These are phyloP conservation scores for Fabriciana adippe DNA, from an alignment of 2,888 invertebrate genomes.

Conservation along the genomic window DNA sequence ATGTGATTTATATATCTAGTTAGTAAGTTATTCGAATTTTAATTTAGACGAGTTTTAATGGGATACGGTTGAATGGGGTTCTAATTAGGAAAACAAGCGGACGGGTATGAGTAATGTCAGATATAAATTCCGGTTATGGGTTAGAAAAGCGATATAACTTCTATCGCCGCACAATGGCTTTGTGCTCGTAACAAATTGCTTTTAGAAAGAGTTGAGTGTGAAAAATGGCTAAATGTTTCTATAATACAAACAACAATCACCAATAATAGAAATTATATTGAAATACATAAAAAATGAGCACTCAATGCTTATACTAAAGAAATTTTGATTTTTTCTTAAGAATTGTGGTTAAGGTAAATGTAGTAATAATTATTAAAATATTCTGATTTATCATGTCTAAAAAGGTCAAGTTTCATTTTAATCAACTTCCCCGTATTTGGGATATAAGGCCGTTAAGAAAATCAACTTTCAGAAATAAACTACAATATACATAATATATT, in stretches of 20 bases:
- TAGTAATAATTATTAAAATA: too few species aligned
- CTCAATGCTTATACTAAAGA: too few species aligned
- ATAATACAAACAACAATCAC: slow-evolving; percentile 25
- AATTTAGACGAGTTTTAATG: slow-evolving; percentile 81
- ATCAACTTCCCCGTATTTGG: too few species aligned
- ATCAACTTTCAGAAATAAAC: too few species aligned
- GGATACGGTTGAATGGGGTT: slow-evolving; percentile 77
- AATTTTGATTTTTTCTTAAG: too few species aligned
- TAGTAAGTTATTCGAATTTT: slow-evolving; percentile 82
- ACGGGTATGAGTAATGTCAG: slow-evolving; percentile 74
- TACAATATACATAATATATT: too few species aligned
- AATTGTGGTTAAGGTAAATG: too few species aligned
- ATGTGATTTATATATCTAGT: slow-evolving; percentile 80
- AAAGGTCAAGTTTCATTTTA: too few species aligned
- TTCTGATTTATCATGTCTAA: too few species aligned
- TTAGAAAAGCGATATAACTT: slow-evolving; percentile 64
- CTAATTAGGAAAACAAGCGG: slow-evolving; percentile 80
- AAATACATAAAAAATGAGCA: slow-evolving; percentile 5
- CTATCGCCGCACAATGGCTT: slow-evolving; percentile 47
- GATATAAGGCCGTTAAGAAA: too few species aligned
- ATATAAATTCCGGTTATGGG: slow-evolving; percentile 76
- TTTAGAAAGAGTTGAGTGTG: slow-evolving; percentile 64
- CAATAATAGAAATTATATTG: neutral
- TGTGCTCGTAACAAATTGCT: slow-evolving; percentile 68
- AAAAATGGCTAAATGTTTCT: slow-evolving; percentile 54